phyloP scores from a whole-genome alignment of 2,888 invertebrate genomes.

The Tipula helvola region DNA sequence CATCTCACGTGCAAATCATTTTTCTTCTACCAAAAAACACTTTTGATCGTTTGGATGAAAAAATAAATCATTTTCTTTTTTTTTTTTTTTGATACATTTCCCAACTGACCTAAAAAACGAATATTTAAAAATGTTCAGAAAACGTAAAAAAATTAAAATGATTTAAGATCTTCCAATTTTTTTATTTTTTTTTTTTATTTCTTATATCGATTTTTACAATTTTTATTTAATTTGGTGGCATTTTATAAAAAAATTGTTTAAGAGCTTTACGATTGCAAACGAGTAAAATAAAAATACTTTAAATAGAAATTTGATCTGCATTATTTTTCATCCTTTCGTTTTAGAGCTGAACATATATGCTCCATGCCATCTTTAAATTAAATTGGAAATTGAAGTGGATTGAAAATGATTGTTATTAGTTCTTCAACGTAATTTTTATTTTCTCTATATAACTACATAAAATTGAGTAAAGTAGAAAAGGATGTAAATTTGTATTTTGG shows the following conservation, averaged over 20 bases:
- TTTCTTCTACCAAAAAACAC: background rate
- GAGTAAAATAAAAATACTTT: background rate
- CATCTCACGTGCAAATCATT: background rate
- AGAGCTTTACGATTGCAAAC: background rate
- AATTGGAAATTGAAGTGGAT: background rate
- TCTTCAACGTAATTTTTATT: background rate
- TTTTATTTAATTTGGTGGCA: background rate
- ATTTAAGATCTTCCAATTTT: background rate
- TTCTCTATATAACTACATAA: background rate
- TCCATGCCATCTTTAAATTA: background rate
- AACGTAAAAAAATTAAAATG: background rate
- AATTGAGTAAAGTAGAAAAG: background rate
- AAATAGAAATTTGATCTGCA: background rate
- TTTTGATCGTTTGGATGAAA: background rate
- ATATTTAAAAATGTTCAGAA: background rate
- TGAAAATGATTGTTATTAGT: constrained; percentile 4
- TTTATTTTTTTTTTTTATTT: background rate
- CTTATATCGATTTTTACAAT: background rate
- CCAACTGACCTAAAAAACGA: background rate
- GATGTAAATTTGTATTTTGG: background rate
- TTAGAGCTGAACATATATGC: background rate
- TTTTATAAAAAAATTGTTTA: background rate
- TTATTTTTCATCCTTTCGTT: background rate
- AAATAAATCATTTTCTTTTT: background rate
- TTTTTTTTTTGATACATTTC: background rate